Evolutionary conservation across 2,797 vertebrate genomes (phyloP), one percentile per base, ranked within the genome.

Genomic region (Prionace glauca): DNA sequence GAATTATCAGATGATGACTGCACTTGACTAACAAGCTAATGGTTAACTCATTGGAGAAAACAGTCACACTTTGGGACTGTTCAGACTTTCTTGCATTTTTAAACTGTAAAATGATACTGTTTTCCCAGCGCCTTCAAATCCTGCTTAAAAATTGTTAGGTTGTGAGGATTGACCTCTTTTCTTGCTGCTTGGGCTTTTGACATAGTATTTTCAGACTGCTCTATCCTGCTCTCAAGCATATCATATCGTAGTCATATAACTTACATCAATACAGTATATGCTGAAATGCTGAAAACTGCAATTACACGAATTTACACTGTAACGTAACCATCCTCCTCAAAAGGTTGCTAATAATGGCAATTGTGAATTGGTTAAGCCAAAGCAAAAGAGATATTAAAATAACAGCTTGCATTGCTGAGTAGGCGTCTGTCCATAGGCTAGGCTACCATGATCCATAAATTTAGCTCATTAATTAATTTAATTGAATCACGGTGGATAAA

Each of bases 1-100:
- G 69, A 94, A 94, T 94, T 94, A 72, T 74, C 93, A 94, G 93
- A 74, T 74, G 93, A 74, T 94, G 69, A 94, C 36, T 94, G 67
- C 18, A 32, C 69, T 94, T 94, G 92, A 94, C 93, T 94, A 32
- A 72, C 60, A 94, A 74, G 41, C 50, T 94, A 50, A 94, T 94
- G 69, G 93, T 74, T 94, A 94, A 74, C 69, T 94, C 45, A 50
- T 94, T 74, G 93, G 67, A 56, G 24, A 56, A 94, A 71, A 29
- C 41, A 74, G 93, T 94, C 71, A 94, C 93, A 74, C 93, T 74
- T 74, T 32, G 29, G 26, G 69, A n/a, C 36, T 94, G 92, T 72
- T 94, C 92, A 94, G 92, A 72, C 45, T 94, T 94, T 94, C 41
- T 45, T 74, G 69, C 69, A 50, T 94, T 94, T 94, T 74, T 56